Evolutionary conservation across 2,113 vertebrate genomes (phyloP).

Genomic region (Chaenocephalus aceratus): DNA sequence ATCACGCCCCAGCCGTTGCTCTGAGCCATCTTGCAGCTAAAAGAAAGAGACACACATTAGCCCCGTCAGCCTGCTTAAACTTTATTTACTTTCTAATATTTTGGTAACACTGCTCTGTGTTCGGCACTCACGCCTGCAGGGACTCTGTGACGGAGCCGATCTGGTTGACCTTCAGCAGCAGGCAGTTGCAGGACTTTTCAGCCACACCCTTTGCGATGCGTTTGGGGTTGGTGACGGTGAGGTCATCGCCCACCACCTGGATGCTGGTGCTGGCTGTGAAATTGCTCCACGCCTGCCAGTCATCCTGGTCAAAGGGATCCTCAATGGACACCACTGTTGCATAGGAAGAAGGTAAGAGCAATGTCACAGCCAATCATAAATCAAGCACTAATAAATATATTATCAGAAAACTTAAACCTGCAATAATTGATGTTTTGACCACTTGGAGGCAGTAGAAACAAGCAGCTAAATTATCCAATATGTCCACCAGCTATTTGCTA

Average conservation of each 20-base stretch:
- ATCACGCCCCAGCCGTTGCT: slow-evolving; percentile 94
- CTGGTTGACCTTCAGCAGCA: slow-evolving; percentile 99
- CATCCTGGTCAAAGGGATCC: slow-evolving; percentile 98
- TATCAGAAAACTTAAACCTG: neutral
- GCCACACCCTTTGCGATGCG: slow-evolving; percentile 91
- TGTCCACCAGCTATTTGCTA: neutral
- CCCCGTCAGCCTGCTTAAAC: neutral
- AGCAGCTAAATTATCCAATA: neutral
- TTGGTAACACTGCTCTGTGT: slow-evolving; percentile 1
- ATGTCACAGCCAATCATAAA: neutral
- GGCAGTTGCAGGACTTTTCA: slow-evolving; percentile 96
- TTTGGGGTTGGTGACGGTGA: slow-evolving; percentile 98
- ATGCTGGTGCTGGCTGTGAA: slow-evolving; percentile 90
- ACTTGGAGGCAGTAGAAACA: slow-evolving; percentile 37
- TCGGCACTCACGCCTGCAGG: slow-evolving; percentile 92
- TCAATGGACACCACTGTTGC: slow-evolving; percentile 95
- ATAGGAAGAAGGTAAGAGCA: neutral
- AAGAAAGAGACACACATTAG: neutral
- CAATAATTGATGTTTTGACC: slow-evolving; percentile 9
- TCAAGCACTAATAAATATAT: neutral
- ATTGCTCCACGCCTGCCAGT: slow-evolving; percentile 95
- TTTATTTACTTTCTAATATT: neutral
- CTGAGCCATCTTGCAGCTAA: slow-evolving; percentile 93
- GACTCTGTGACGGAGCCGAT: slow-evolving; percentile 97
- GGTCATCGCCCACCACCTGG: slow-evolving; percentile 97